These are phyloP conservation scores for Microcebus ravelobensis DNA, from an alignment of 2,113 vertebrate species.

Conservation along the genomic window DNA sequence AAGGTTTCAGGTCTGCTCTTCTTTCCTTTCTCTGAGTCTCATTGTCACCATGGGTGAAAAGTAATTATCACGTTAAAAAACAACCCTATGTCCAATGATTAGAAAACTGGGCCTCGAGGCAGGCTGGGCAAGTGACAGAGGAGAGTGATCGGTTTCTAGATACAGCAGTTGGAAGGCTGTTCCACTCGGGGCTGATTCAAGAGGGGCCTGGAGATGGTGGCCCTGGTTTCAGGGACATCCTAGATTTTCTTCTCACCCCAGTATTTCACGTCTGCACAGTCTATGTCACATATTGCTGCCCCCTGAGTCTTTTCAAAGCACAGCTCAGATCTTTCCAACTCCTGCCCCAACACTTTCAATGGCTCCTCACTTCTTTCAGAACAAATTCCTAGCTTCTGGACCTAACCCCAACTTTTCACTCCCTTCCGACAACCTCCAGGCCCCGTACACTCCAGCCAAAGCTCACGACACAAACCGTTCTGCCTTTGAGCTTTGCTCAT, in stretches of 20 bases:
- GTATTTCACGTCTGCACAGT: rapidly evolving
- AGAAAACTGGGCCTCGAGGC: neutral
- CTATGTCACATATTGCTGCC: neutral
- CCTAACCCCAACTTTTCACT: neutral
- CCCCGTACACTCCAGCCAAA: neutral
- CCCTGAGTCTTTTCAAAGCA: neutral
- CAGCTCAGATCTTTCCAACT: neutral
- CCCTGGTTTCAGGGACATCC: rapidly evolving
- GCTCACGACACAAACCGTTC: neutral
- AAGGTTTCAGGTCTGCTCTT: rapidly evolving
- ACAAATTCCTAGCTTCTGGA: neutral
- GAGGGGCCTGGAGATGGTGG: neutral
- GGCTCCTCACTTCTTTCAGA: neutral
- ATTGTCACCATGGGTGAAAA: neutral
- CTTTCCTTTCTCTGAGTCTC: neutral
- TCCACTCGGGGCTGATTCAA: neutral
- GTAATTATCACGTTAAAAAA: neutral
- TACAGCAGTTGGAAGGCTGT: too few relatives aligned
- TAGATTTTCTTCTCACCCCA: too few relatives aligned
- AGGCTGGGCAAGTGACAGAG: neutral
- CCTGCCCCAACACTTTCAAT: neutral
- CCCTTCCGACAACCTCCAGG: neutral
- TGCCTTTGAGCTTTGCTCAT: neutral
- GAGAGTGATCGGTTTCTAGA: neutral
- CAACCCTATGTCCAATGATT: neutral